phyloP scores from a whole-genome alignment of 2,888 invertebrate genomes.

The Cheilosia vernalis region DNA sequence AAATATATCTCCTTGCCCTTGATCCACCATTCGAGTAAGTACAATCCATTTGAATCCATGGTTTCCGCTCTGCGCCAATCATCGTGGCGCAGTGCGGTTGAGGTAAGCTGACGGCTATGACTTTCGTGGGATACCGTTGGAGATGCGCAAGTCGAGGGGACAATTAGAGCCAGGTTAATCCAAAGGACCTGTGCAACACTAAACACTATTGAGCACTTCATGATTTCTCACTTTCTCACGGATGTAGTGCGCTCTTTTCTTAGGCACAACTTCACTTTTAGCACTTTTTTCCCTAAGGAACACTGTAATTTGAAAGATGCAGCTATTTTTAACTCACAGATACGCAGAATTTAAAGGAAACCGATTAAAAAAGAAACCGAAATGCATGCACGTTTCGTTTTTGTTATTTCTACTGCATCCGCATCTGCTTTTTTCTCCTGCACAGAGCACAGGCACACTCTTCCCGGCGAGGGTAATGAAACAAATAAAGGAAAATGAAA shows the following conservation, averaged over 20 bases:
- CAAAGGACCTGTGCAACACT: conserved; percentile 25
- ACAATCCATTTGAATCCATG: conserved; percentile 83
- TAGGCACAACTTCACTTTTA: conserved; percentile 12
- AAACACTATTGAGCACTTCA: conserved; percentile 39
- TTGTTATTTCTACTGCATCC: conserved; percentile 39
- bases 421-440: conserved; percentile 50
- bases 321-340: conserved; percentile 47
- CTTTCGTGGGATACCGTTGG: conserved; percentile 35
- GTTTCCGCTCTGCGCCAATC: conserved; percentile 82
- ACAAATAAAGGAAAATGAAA: conserved; percentile 39
- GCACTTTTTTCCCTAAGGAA: conserved; percentile 1
- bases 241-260: background rate
- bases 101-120: conserved; percentile 20
- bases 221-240: conserved; percentile 25
- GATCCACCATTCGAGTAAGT: conserved; percentile 88
- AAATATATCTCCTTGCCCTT: conserved; percentile 89
- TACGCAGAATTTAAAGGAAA: conserved; percentile 27
- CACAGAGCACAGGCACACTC: conserved; percentile 14
- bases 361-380: background rate
- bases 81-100: conserved; percentile 77
- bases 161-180: background rate
- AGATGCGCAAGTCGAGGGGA: conserved; percentile 22
- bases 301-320: background rate
- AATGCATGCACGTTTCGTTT: conserved; percentile 22
- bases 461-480: background rate